Evolutionary conservation across 2,113 vertebrate species (phyloP), one percentile per base, ranked within the genome.

Genomic region (Axis porcinus): DNA sequence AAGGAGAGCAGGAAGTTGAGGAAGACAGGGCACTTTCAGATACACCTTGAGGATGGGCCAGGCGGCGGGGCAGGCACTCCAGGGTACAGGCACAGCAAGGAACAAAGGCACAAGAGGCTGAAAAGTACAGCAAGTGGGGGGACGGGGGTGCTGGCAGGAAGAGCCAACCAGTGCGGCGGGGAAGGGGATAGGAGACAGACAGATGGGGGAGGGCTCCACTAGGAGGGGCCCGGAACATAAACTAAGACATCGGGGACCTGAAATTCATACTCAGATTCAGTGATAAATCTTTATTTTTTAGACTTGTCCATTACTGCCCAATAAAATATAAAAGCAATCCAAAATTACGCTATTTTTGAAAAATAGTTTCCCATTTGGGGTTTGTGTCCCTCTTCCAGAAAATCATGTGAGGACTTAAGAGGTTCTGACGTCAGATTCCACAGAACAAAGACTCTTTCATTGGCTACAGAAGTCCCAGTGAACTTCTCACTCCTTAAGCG

Each of bases 321-420:
- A 96, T 87, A 92, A 95, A 91, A 98, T 97, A 96, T 14, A 92
- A 98, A 98, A 96, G 57, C 92, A 95, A 96, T 76, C 64, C 94
- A 96, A 97, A 95, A 78, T 36, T 45, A 27, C 30, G 16, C 16
- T 30, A 78, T 85, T 95, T 93, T 92, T 92, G 94, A 92, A 93
- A 97, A 95, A 84, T 36, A 92, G 50, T 40, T 91, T 95, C 94
- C 58, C 91, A 52, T 55, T 60, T 40, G 83, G 76, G 52, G 54
- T 25, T 30, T 16, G 19, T 0, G 10, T 7, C 8, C 89, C 62
- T 67, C 58, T 87, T 74, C 16, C 28, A 13, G 55, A 52, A 60
- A 93, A 86, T 74, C n/a, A 82, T 6, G 23, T 60, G 30, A 84
- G 58, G 87, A 43, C 23, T 50, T 36, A 16, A 57, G 47, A 64